Percentiles rank a stretch among this genome's conserved stretches.
phyloP scores from a whole-genome alignment of 64 coral and sea anemone genomes.

The Stichodactyla mertensii region DNA sequence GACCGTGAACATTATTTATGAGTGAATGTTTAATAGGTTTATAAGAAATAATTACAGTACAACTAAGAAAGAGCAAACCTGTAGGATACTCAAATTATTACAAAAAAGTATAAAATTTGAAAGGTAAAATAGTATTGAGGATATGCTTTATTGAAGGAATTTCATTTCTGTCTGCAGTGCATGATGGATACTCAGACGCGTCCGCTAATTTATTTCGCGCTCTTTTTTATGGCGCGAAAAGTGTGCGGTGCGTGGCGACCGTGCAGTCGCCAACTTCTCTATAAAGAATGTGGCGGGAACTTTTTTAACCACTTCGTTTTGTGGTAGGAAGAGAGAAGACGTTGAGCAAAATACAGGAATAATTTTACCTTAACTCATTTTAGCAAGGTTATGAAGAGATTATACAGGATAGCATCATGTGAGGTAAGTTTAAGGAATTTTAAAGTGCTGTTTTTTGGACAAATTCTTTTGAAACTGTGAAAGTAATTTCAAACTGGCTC shows the following conservation, averaged over 20 bases:
- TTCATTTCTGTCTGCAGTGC: not conserved
- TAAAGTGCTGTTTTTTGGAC: not conserved
- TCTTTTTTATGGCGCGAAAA: conserved; percentile 27
- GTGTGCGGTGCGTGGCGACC: conserved; percentile 21
- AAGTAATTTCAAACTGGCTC: not conserved
- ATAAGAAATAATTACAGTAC: not conserved
- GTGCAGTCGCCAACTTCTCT: conserved; percentile 7
- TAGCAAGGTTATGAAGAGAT: not conserved
- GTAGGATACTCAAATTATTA: not conserved
- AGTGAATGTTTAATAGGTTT: conserved; percentile 18
- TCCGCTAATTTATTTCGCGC: conserved; percentile 5
- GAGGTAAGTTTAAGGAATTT: not conserved
- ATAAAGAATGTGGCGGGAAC: conserved; percentile 15
- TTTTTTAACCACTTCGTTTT: conserved; percentile 13
- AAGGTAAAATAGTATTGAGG: not conserved
- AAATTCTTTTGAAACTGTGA: not conserved
- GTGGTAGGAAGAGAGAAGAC: not conserved
- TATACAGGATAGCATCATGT: not conserved
- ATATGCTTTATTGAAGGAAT: not conserved
- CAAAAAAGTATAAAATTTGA: not conserved
- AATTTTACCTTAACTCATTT: not conserved
- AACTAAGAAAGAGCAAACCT: not conserved
- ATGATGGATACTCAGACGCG: conserved; percentile 10
- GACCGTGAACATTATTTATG: conserved; percentile 16
- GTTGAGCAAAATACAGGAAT: not conserved